phyloP scores from a whole-genome alignment of 2,797 vertebrate species.

The Kryptolebias ocellatus region DNA sequence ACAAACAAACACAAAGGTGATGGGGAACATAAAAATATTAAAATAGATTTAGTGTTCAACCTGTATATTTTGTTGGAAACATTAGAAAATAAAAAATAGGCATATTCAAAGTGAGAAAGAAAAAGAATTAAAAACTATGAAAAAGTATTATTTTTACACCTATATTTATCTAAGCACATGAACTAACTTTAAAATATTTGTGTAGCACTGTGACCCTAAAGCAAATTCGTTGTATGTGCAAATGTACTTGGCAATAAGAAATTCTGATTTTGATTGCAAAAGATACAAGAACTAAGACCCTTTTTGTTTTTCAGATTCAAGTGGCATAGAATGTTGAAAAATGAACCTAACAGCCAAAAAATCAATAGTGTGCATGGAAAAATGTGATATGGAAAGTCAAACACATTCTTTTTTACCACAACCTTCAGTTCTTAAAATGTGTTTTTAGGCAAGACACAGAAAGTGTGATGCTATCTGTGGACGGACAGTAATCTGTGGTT shows the following conservation, averaged over 20 bases:
- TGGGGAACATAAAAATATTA: background rate
- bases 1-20: conserved; percentile 10
- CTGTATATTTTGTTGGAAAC: too few species aligned
- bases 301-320: conserved; percentile 5
- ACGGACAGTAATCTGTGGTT: conserved; percentile 39
- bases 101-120: too few species aligned
- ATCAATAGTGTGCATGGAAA: conserved; percentile 12
- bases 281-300: too few species aligned
- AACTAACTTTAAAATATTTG: too few species aligned
- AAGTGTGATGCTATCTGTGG: conserved; percentile 33
- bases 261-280: too few species aligned
- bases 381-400: conserved; percentile 22
- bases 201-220: background rate
- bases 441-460: conserved; percentile 10
- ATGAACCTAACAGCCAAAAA: background rate
- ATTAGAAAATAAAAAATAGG: too few species aligned
- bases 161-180: too few species aligned
- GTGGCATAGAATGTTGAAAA: background rate
- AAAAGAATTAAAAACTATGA: too few species aligned
- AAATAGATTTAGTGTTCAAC: background rate
- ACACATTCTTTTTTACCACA: conserved; percentile 9
- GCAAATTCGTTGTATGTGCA: too few species aligned
- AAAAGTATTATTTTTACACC: too few species aligned
- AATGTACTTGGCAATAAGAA: too few species aligned
- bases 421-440: conserved; percentile 14